Evolutionary conservation across 2,888 invertebrate species (phyloP).

Genomic region (Dolichomitus sp.): DNA sequence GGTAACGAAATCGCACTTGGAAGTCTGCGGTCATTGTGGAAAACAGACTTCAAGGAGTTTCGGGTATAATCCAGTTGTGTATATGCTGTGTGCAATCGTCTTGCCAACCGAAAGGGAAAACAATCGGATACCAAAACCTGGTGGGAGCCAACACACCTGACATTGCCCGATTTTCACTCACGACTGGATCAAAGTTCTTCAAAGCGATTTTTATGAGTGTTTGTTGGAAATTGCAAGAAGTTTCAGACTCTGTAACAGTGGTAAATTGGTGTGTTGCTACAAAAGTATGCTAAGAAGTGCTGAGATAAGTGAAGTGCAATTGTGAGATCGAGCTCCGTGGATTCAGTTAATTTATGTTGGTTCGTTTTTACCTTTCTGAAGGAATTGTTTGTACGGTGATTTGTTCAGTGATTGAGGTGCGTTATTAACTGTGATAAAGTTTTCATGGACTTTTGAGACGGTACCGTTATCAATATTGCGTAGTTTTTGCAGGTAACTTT

Average conservation of each 20-base stretch:
- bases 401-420: constrained; percentile 22
- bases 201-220: background rate
- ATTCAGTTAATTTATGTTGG: background rate
- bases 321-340: background rate
- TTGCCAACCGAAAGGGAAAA: background rate
- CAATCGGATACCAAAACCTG: background rate
- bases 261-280: background rate
- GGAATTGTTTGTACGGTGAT: background rate
- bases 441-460: constrained; percentile 18
- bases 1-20: background rate
- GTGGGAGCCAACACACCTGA: background rate
- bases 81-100: background rate
- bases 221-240: background rate
- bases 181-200: constrained; percentile 7
- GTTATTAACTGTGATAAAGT: constrained; percentile 41
- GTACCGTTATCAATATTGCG: background rate
- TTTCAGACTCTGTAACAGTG: background rate
- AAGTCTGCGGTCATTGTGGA: background rate
- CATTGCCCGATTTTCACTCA: background rate
- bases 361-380: background rate
- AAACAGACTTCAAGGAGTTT: background rate
- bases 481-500: background rate
- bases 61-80: background rate
- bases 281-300: background rate
- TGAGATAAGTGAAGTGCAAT: constrained; percentile 32